Percentiles rank a stretch among this genome's conserved stretches.
These are phyloP conservation scores for Aphelinus atriplicis DNA, from an alignment of 1,140 invertebrate genomes.

Conservation along the genomic window DNA sequence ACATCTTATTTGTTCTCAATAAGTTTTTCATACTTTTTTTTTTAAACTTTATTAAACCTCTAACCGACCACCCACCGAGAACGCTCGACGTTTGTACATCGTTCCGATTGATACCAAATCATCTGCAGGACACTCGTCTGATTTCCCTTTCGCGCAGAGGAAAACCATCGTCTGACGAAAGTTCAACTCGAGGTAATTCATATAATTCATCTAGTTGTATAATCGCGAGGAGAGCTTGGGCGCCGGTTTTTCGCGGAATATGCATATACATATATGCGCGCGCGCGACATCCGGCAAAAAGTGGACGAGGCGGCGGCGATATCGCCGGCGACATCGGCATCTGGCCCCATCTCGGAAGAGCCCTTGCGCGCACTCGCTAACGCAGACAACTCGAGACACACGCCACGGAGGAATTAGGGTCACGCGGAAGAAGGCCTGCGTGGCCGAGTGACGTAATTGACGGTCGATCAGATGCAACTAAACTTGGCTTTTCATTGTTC, in stretches of 20 bases:
- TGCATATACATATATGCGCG: background rate
- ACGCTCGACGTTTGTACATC: no score
- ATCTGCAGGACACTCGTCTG: no score
- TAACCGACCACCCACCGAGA: no score
- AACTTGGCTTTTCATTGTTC: no score
- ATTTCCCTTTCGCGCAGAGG: no score
- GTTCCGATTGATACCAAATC: no score
- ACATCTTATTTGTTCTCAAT: no score
- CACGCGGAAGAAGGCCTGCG: constrained; percentile 19
- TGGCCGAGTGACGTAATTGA: background rate
- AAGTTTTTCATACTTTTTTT: no score
- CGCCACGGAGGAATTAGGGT: constrained; percentile 34
- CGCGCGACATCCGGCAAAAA: constrained; percentile 5
- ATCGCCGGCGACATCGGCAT: constrained; percentile 22
- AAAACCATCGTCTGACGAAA: constrained; percentile 7
- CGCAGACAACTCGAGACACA: background rate
- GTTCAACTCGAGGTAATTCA: constrained; percentile 35
- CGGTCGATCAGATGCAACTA: background rate
- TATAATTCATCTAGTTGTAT: background rate
- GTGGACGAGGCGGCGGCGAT: background rate
- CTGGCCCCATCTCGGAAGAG: constrained; percentile 26
- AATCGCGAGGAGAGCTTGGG: no score
- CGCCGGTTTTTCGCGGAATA: constrained; percentile 6
- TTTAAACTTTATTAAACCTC: no score
- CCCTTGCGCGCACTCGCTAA: background rate